Evolutionary conservation across 2,888 invertebrate genomes (phyloP).

Genomic region (Hirtodrosophila cameraria): DNA sequence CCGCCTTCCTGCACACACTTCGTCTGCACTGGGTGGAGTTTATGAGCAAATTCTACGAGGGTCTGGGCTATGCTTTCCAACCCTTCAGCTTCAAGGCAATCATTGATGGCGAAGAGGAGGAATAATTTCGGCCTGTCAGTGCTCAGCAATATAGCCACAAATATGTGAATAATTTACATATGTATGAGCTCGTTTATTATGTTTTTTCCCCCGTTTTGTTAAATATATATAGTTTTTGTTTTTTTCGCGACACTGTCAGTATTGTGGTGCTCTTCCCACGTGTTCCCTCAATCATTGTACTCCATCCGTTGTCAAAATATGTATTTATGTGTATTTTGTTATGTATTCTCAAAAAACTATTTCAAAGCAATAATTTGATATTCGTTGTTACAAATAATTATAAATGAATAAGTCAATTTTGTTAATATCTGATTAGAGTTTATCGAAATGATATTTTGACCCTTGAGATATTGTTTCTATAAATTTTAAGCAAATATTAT

Average conservation of each 20-base stretch:
- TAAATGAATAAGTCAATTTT: slow-evolving; percentile 29
- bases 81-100: slow-evolving; percentile 93
- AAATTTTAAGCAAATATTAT: slow-evolving; percentile 20
- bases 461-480: slow-evolving; percentile 12
- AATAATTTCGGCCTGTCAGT: slow-evolving; percentile 37
- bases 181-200: slow-evolving; percentile 39
- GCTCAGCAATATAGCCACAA: slow-evolving; percentile 13
- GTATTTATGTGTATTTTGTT: slow-evolving; percentile 37
- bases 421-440: slow-evolving; percentile 23
- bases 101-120: slow-evolving; percentile 86
- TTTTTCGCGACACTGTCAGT: slow-evolving; percentile 68
- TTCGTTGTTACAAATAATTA: slow-evolving; percentile 66
- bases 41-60: slow-evolving; percentile 96
- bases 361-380: slow-evolving; percentile 78
- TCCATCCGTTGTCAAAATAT: slow-evolving; percentile 38
- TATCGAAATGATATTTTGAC: slow-evolving; percentile 15
- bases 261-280: slow-evolving; percentile 82
- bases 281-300: slow-evolving; percentile 26
- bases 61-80: slow-evolving; percentile 91
- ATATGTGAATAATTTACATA: slow-evolving; percentile 15
- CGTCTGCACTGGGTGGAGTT: slow-evolving; percentile 99
- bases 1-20: slow-evolving; percentile 98
- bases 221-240: slow-evolving; percentile 52
- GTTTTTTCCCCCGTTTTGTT: slow-evolving; percentile 59
- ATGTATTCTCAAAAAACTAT: slow-evolving; percentile 62